These are phyloP conservation scores for human DNA, from an alignment of 2,113 vertebrate species.

Conservation along the genomic window GRCh38 chrX:102786001-102786500, in stretches of 20 bases:
- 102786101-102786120: rapidly evolving
- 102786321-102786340: not conserved
- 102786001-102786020: not conserved
- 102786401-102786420: rapidly evolving
- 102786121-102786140: rapidly evolving
- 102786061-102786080: not conserved
- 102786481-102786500: slow-evolving; percentile 53
- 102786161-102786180: rapidly evolving
- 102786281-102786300: not conserved
- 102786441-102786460: not conserved
- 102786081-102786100: rapidly evolving
- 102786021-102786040: not conserved
- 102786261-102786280: not conserved
- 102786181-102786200: rapidly evolving
- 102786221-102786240: rapidly evolving
- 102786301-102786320: rapidly evolving
- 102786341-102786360: not conserved
- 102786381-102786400: rapidly evolving
- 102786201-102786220: not conserved
- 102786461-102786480: not conserved
- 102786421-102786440: rapidly evolving
- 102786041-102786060: not conserved
- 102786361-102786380: not conserved
- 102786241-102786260: rapidly evolving
- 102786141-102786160: rapidly evolving